Conservation (phyloP, 1,140 invertebrate species). For the Brachionus manjavacas region DNA sequence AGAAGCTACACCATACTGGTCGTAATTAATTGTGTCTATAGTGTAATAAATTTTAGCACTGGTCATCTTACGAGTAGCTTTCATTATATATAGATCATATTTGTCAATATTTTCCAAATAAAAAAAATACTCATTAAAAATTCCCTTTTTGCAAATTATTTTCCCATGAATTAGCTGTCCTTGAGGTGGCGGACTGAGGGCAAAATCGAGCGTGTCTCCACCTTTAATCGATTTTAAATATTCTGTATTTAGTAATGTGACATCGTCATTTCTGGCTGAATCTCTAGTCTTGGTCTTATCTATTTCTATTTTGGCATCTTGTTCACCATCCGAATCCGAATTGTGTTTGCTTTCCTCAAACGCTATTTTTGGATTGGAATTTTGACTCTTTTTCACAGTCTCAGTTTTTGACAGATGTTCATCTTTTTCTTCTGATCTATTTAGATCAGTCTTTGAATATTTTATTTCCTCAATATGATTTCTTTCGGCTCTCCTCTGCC, state of each 20-base stretch:
- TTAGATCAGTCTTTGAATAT: background rate
- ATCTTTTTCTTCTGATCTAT: background rate
- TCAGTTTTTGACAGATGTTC: background rate
- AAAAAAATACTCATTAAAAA: constrained; percentile 40
- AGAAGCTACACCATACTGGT: background rate
- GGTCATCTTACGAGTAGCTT: constrained; percentile 20
- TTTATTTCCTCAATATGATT: background rate
- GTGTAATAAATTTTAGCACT: constrained; percentile 33
- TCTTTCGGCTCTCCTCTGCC: background rate
- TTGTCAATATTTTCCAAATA: constrained; percentile 21
- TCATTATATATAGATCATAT: constrained; percentile 10
- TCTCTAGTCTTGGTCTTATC: background rate
- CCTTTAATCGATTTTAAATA: background rate
- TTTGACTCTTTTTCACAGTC: background rate
- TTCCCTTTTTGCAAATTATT: constrained; percentile 40
- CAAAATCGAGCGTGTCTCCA: constrained; percentile 15
- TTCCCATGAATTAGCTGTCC: constrained; percentile 2
- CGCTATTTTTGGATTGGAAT: background rate
- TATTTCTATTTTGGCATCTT: background rate
- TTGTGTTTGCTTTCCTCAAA: constrained; percentile 8
- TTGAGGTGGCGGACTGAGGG: constrained; percentile 1
- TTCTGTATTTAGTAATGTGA: background rate
- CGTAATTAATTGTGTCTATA: constrained; percentile 33
- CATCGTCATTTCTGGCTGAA: background rate
- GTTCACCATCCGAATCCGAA: constrained; percentile 35